Base-by-base conservation (phyloP, 2,888 invertebrate genomes). In the Cremastinae sp. region DNA sequence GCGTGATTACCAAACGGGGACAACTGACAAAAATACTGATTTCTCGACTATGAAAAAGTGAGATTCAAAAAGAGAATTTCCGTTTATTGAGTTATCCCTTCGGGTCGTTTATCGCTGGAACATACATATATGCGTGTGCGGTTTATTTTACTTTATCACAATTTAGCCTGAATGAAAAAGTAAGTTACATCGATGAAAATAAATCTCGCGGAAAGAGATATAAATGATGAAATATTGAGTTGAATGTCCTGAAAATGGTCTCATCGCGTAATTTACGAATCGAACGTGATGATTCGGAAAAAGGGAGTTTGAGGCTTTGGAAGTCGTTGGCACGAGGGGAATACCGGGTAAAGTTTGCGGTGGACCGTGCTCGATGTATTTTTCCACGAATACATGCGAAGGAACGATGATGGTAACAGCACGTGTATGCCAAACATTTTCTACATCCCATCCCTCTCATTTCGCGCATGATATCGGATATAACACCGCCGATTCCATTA, bases 401-500 rank as follows among this genome's bases (percentile, higher is more conserved):
- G 37, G 43, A 39, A 12, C 41, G 37, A 56, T 28, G 58, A 37
- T 51, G 58, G 62, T 64, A 56, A 66, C 47, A 56, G 68, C 68
- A 75, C 72, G 72, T 75, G 72, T 68, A 56, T 28, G 1, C 14
- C 16, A 39, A 39, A 10, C 71, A 53, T 56, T 65, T 47, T 39
- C 56, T 74, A 51, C 64, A 76, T 75, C 68, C 28, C 5, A 2
- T 28, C 28, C 5, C 66, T 74, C 65, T 69, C 74, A 69, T 78
- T 70, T 75, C 71, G 62, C 58, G 51, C 28, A 49, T 69, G 51
- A 76, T 68, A 74, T 66, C 64, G 78, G 56, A 61, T 41, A 53
- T 65, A 55, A 16, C 70, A 55, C 73, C 59, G 37, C 22, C 64
- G 64, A 75, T 75, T 72, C 75, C 75, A 58, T 72, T 59, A 65